Percentiles rank a stretch among this genome's conserved stretches.
Conservation (phyloP, 35 echinoderm and acorn worm genomes). For the Apostichopus parvimensis region DNA sequence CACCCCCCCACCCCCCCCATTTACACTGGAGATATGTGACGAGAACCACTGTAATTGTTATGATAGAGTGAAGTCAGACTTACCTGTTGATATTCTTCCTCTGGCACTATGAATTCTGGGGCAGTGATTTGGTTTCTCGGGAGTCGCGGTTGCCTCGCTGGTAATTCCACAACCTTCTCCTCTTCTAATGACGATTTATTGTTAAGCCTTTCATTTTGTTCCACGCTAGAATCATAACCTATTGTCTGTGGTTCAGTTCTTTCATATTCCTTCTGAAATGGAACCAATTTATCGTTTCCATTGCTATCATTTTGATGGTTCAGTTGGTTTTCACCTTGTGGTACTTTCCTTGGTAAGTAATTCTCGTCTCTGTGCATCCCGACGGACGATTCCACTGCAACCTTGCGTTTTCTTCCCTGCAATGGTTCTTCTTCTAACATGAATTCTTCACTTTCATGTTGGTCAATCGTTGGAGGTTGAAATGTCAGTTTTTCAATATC, state of each 20-base stretch:
- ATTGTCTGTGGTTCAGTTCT: not conserved
- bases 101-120: not conserved
- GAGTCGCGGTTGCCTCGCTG: not conserved
- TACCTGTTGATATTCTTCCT: not conserved
- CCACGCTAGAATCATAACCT: not conserved
- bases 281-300: not conserved
- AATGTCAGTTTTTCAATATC: slow-evolving; percentile 32
- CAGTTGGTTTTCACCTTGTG: not conserved
- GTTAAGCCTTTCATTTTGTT: not conserved
- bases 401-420: not conserved
- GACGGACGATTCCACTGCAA: not conserved
- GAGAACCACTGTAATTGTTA: too few species aligned
- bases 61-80: not conserved
- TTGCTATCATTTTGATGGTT: not conserved
- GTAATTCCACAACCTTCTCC: not conserved
- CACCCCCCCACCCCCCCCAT: too few species aligned
- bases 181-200: not conserved
- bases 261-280: not conserved
- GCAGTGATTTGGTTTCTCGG: not conserved
- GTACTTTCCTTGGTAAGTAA: not conserved
- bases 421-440: not conserved
- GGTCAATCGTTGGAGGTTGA: slow-evolving; percentile 1
- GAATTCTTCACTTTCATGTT: not conserved
- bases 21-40: too few species aligned
- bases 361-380: not conserved